Percentiles rank a stretch among this genome's conserved stretches.
Conservation (phyloP, 1,140 invertebrate species). For the Ctenoplectra terminalis region DNA sequence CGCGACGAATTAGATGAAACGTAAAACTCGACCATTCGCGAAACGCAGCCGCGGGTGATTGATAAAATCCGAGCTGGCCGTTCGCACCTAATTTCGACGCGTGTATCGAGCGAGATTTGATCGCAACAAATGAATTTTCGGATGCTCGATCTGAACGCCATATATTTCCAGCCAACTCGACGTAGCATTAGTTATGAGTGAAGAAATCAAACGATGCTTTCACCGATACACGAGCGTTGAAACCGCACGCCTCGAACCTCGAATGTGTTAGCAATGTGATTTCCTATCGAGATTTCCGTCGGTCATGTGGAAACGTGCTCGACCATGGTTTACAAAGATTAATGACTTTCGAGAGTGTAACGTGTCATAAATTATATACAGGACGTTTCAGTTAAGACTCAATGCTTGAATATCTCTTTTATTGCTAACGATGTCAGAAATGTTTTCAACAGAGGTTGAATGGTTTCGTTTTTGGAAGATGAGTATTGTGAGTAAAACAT, state of each 20-base stretch:
- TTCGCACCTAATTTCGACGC: neutral
- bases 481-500: too few species aligned
- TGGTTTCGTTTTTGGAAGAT: too few species aligned
- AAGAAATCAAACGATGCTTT: slow-evolving; percentile 15
- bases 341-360: slow-evolving; percentile 50
- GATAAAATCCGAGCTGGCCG: neutral
- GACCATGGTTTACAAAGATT: slow-evolving; percentile 57
- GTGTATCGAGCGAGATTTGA: neutral
- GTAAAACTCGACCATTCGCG: neutral
- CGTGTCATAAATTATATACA: slow-evolving; percentile 61
- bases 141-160: neutral
- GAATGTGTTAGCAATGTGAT: slow-evolving; percentile 50
- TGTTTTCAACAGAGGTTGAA: too few species aligned
- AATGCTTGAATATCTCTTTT: too few species aligned
- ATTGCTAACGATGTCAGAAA: too few species aligned
- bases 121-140: too few species aligned
- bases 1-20: neutral
- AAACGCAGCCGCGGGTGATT: neutral
- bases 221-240: neutral
- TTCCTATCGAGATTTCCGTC: slow-evolving; percentile 54
- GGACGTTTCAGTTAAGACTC: too few species aligned
- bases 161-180: neutral
- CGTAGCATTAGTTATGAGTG: slow-evolving; percentile 13
- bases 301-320: slow-evolving; percentile 57
- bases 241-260: slow-evolving; percentile 3